Conservation (phyloP, 2,797 vertebrate species). For the Cryptoprocta ferox region DNA sequence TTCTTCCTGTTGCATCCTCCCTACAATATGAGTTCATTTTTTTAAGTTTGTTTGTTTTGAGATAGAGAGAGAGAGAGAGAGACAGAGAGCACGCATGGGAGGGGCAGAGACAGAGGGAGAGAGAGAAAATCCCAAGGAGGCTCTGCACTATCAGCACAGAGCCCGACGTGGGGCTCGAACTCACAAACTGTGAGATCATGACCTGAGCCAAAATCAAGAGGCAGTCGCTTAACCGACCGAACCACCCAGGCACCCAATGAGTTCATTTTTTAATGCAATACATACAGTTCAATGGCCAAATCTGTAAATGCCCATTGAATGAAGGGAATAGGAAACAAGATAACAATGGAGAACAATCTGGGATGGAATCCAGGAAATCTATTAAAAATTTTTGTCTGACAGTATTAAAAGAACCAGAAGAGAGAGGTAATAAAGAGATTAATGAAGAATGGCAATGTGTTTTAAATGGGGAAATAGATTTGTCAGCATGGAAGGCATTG, state of each 20-base stretch:
- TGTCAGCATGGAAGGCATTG: not conserved
- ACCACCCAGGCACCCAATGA: not conserved
- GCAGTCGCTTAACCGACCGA: too few species aligned
- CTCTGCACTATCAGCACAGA: too few species aligned
- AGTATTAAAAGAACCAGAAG: not conserved
- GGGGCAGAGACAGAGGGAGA: too few species aligned
- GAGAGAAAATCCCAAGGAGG: too few species aligned
- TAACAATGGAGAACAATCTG: not conserved
- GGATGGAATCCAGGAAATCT: not conserved
- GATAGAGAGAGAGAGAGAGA: too few species aligned
- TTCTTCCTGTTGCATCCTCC: not conserved
- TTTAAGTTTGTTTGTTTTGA: too few species aligned
- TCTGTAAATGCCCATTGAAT: not conserved
- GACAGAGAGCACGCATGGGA: too few species aligned
- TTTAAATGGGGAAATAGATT: not conserved
- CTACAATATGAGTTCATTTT: not conserved
- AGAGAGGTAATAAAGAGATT: not conserved
- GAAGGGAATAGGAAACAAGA: not conserved
- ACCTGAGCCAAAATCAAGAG: too few species aligned
- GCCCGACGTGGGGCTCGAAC: too few species aligned
- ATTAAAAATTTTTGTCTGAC: not conserved
- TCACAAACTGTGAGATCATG: too few species aligned
- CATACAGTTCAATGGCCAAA: not conserved
- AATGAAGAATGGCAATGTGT: not conserved
- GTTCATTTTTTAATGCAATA: not conserved